phyloP scores from a whole-genome alignment of 2,113 vertebrate genomes.

The human region GRCh38 chr2:116673001-116673500 shows the following conservation, averaged over 20 bases:
- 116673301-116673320: conserved; percentile 41
- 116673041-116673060: not conserved
- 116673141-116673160: conserved; percentile 1
- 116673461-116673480: not conserved
- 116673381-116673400: conserved; percentile 27
- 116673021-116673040: not conserved
- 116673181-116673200: conserved; percentile 14
- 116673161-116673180: not conserved
- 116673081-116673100: not conserved
- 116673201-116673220: not conserved
- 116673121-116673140: not conserved
- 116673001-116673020: not conserved
- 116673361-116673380: conserved; percentile 53
- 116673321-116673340: conserved; percentile 54
- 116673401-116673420: conserved; percentile 36
- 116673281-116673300: conserved; percentile 26
- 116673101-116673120: not conserved
- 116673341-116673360: conserved; percentile 36
- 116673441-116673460: not conserved
- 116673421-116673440: conserved; percentile 20
- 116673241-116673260: conserved; percentile 16
- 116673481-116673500: not conserved
- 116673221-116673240: conserved; percentile 14
- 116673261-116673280: not conserved
- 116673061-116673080: not conserved